These are phyloP conservation scores for Melitaea athalia DNA, from an alignment of 2,888 invertebrate genomes.

Conservation along the genomic window DNA sequence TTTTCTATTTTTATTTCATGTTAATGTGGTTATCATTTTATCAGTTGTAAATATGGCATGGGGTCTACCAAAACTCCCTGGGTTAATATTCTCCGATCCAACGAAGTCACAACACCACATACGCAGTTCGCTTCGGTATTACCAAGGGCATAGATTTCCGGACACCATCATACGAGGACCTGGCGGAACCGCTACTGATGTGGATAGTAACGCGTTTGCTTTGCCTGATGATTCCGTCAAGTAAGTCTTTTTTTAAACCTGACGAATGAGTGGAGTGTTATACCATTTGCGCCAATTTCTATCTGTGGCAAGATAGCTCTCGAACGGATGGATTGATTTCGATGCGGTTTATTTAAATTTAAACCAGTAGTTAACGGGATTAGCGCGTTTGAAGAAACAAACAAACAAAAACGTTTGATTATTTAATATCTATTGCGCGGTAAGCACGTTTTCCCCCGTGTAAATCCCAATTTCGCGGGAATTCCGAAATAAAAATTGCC, in stretches of 20 bases:
- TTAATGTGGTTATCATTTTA: background rate
- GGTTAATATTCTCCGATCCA: constrained; percentile 85
- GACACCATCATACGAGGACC: constrained; percentile 80
- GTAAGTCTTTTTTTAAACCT: constrained; percentile 52
- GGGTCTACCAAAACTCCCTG: constrained; percentile 88
- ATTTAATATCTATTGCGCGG: too few relatives aligned
- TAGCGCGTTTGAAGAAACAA: too few relatives aligned
- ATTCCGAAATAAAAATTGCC: too few relatives aligned
- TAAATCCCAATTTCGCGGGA: too few relatives aligned
- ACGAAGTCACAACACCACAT: constrained; percentile 83
- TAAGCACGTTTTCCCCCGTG: too few relatives aligned
- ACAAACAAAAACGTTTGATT: too few relatives aligned
- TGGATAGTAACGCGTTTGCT: constrained; percentile 83
- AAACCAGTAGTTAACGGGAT: too few relatives aligned
- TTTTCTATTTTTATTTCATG: background rate
- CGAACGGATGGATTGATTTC: too few relatives aligned
- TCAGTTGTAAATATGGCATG: constrained; percentile 63
- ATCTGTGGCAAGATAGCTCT: too few relatives aligned
- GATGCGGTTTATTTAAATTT: too few relatives aligned
- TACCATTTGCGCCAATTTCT: too few relatives aligned
- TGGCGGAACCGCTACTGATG: constrained; percentile 83
- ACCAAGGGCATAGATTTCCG: constrained; percentile 85
- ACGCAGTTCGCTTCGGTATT: constrained; percentile 83
- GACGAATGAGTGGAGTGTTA: too few relatives aligned
- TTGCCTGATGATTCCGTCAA: constrained; percentile 78